Evolutionary conservation across 2,797 vertebrate species (phyloP).

Genomic region (Myotis planiceps): DNA sequence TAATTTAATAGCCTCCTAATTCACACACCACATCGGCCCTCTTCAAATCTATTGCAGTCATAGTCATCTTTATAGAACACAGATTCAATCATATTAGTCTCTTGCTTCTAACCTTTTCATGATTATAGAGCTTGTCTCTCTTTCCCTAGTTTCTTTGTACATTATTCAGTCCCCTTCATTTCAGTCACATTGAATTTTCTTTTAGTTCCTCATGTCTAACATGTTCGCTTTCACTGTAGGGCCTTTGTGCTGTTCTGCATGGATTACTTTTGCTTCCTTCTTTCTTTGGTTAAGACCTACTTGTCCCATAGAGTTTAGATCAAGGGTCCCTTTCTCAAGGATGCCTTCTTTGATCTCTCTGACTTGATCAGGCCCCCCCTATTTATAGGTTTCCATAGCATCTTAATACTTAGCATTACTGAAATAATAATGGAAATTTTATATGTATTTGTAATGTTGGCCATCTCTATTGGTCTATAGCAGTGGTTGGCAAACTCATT

Average conservation of each 20-base stretch:
- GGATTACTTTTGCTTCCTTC: background rate
- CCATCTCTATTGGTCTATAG: background rate
- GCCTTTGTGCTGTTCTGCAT: background rate
- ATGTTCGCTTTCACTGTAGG: background rate
- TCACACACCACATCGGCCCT: background rate
- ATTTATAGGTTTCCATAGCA: background rate
- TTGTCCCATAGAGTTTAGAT: background rate
- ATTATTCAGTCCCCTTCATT: background rate
- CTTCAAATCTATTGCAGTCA: background rate
- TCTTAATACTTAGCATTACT: background rate
- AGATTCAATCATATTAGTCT: background rate
- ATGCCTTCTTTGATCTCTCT: background rate
- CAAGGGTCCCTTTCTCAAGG: background rate
- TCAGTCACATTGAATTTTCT: background rate
- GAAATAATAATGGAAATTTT: constrained; percentile 25
- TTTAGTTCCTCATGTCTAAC: background rate
- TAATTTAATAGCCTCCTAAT: background rate
- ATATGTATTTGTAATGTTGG: background rate
- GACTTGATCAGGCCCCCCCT: background rate
- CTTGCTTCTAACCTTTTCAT: background rate
- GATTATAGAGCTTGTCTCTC: background rate
- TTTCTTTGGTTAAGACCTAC: background rate
- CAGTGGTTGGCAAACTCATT: too few relatives aligned
- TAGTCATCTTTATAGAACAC: background rate
- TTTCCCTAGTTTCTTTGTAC: background rate